Evolutionary conservation across 2,113 vertebrate genomes (phyloP).

Genomic region (Macquaria ambigua): DNA sequence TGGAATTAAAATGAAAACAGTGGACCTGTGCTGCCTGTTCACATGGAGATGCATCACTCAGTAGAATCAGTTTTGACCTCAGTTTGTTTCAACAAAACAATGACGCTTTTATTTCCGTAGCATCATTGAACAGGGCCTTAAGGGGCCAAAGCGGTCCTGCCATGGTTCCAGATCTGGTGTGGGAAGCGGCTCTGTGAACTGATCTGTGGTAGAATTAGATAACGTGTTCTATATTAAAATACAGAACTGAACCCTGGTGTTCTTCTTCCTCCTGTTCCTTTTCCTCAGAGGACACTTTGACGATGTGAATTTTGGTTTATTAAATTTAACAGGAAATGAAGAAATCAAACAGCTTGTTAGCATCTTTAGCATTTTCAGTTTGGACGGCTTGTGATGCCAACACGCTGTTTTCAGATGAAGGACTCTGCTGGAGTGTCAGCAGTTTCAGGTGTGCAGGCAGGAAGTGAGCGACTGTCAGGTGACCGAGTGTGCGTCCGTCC

Average conservation of each 20-base stretch:
- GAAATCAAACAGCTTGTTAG: not conserved
- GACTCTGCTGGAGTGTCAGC: not conserved
- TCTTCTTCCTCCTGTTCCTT: slow-evolving; percentile 12
- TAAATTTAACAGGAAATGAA: not conserved
- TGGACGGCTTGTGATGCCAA: not conserved
- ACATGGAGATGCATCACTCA: too few relatives aligned
- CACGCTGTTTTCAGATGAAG: slow-evolving; percentile 6
- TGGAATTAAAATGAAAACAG: too few relatives aligned
- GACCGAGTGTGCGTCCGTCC: slow-evolving; percentile 40
- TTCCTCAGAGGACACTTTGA: not conserved
- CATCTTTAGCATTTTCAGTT: not conserved
- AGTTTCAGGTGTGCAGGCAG: not conserved
- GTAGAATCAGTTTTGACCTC: not conserved
- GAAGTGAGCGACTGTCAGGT: slow-evolving; percentile 14
- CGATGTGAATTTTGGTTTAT: slow-evolving; percentile 3
- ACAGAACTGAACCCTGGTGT: not conserved
- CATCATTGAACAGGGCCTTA: not conserved
- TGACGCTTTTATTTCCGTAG: not conserved
- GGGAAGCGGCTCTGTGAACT: not conserved
- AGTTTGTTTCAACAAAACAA: too few relatives aligned
- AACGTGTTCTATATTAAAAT: not conserved
- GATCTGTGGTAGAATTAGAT: too few relatives aligned
- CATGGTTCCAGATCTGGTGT: not conserved
- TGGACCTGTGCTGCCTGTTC: too few relatives aligned
- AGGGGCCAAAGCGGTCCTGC: not conserved